These are phyloP conservation scores for Oryzias sinensis DNA, from an alignment of 2,797 vertebrate species.

Conservation along the genomic window DNA sequence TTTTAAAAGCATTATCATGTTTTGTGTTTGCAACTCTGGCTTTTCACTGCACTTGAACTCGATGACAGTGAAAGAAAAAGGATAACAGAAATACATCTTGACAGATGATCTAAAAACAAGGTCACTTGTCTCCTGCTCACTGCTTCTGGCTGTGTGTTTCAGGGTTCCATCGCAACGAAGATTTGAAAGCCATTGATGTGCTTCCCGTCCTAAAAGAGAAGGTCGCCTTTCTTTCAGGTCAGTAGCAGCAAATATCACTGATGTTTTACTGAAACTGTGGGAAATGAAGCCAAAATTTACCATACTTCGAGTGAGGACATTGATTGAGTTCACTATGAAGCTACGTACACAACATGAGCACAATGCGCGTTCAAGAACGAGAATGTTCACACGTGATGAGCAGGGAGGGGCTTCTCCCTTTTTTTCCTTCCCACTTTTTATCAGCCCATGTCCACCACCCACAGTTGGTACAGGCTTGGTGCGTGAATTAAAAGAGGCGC, in stretches of 20 bases:
- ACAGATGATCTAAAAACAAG: neutral
- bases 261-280: neutral
- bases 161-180: conserved; percentile 98
- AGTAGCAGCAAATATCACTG: conserved; percentile 2
- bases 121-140: neutral
- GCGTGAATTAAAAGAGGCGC: too few species aligned
- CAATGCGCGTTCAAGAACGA: too few species aligned
- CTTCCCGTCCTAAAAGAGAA: conserved; percentile 98
- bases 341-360: too few species aligned
- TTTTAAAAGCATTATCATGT: neutral
- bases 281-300: neutral
- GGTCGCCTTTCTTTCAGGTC: conserved; percentile 95
- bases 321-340: too few species aligned
- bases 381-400: too few species aligned
- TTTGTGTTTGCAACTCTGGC: neutral
- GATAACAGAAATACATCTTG: neutral
- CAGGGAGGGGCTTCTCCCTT: too few species aligned
- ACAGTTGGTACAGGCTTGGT: too few species aligned
- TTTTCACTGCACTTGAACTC: neutral
- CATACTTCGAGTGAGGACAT: too few species aligned
- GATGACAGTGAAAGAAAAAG: neutral
- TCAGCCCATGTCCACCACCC: too few species aligned
- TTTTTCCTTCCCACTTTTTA: too few species aligned
- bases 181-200: conserved; percentile 97
- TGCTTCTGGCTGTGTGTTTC: conserved; percentile 48